Evolutionary conservation across 2,113 vertebrate species (phyloP), one percentile per base, ranked within the genome.

Genomic region (Bombycilla garrulus): DNA sequence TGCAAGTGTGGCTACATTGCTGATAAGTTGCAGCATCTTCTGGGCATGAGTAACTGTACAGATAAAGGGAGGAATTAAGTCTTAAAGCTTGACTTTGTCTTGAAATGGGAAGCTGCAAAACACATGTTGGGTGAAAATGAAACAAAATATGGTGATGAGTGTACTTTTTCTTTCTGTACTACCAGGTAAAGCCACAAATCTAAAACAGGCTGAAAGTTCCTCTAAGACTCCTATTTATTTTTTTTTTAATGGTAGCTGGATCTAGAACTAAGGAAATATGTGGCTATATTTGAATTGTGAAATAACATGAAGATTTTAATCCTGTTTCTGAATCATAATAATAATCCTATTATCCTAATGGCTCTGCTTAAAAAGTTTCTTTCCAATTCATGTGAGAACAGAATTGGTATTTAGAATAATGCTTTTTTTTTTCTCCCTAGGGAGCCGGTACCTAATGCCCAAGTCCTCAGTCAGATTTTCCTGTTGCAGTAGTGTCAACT

Each of bases 1-100:
- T 77, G 35, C 5, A 61, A 1, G 28, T 10, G 12, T 40, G n/a
- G 10, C 60, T 78, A 3, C 2, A 1, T 7, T 11, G 10, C 8
- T 71, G 51, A 16, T 24, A 25, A 45, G 0, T 4, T 16, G 12
- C 10, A 82, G 17, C 23, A 36, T 48, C 70, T 77, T 80, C 44
- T 21, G 45, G 7, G 7, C 44, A 9, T 12, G 19, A 33, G 36
- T 10, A 62, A 17, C 11, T 53, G 24, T 12, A 13, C 8, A 3
- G 3, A 28, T 45, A 81, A 70, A 64, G 20, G 40, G 48, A 74
- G 47, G 51, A 71, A 29, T 15, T 35, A 24, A 33, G 53, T 14
- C n/a, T 62, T 47, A 24, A 57, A 70, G 3, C 14, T 70, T 3
- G 1, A 42, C 5, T 53, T 81, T 24, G 4, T 54, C 76, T 42